These are phyloP conservation scores for Dendrolimus kikuchii DNA, from an alignment of 1,140 invertebrate species.

Conservation along the genomic window DNA sequence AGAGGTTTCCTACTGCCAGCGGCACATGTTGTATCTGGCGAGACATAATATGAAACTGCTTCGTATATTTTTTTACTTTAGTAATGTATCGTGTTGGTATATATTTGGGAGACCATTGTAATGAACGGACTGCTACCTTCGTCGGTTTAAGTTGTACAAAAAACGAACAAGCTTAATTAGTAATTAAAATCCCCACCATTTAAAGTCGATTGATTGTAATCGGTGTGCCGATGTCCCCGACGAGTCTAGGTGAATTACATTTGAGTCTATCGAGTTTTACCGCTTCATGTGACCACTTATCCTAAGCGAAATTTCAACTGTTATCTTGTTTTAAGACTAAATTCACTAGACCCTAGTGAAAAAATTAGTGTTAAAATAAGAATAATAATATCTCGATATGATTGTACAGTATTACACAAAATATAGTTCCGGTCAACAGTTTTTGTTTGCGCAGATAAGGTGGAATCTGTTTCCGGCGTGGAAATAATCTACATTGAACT, in stretches of 20 bases:
- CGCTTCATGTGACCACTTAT: too few relatives aligned
- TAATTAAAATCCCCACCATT: constrained; percentile 32
- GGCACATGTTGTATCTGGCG: constrained; percentile 45
- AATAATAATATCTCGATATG: too few relatives aligned
- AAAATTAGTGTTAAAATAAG: too few relatives aligned
- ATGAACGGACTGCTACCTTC: constrained; percentile 12
- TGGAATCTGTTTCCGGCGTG: too few relatives aligned
- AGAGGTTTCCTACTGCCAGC: constrained; percentile 66
- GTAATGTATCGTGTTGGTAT: constrained; percentile 35
- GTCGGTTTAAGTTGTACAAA: constrained; percentile 30
- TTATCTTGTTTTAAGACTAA: too few relatives aligned
- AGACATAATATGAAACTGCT: constrained; percentile 45
- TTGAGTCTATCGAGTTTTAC: background rate
- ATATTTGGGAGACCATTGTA: constrained; percentile 21
- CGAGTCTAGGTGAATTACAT: constrained; percentile 14
- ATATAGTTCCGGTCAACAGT: too few relatives aligned
- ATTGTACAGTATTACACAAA: too few relatives aligned
- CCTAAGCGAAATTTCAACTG: too few relatives aligned
- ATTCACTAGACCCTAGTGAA: too few relatives aligned
- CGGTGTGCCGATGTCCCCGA: constrained; percentile 23
- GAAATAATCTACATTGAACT: too few relatives aligned
- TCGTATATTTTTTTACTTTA: constrained; percentile 59
- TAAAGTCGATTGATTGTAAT: constrained; percentile 10
- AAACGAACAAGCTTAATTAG: constrained; percentile 33
- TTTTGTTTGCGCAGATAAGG: too few relatives aligned